phyloP scores from a whole-genome alignment of 2,797 vertebrate genomes.

The Characodon lateralis region DNA sequence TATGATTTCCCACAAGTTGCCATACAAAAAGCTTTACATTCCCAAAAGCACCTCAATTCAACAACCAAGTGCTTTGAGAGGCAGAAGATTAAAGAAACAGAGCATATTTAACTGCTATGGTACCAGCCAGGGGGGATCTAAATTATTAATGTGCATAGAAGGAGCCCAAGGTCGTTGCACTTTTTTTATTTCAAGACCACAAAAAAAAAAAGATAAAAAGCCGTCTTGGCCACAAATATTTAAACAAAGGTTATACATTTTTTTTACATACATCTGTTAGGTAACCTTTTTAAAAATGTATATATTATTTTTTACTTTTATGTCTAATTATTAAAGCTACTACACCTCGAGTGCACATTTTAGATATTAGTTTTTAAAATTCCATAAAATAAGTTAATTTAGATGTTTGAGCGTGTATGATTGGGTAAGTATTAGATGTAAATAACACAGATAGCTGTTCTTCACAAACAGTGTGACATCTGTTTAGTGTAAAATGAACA shows the following conservation, averaged over 20 bases:
- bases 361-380: not conserved
- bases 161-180: not conserved
- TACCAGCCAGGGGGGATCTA: not conserved
- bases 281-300: not conserved
- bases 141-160: not conserved
- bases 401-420: not conserved
- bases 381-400: not conserved
- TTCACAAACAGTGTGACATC: not conserved
- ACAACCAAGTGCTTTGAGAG: not conserved
- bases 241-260: not conserved
- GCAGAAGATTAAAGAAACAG: not conserved
- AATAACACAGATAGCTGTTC: not conserved
- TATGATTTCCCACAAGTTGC: not conserved
- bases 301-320: not conserved
- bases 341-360: not conserved
- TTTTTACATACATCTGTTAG: not conserved
- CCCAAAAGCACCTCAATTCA: not conserved
- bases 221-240: not conserved
- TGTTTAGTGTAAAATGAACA: not conserved
- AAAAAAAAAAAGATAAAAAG: slow-evolving; percentile 2
- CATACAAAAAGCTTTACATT: not conserved
- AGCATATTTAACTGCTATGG: not conserved
- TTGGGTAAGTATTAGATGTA: not conserved
- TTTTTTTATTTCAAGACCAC: not conserved
- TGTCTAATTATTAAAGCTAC: not conserved